Base-by-base conservation (phyloP, 2,888 invertebrate species). In the Trimorus sp. region DNA sequence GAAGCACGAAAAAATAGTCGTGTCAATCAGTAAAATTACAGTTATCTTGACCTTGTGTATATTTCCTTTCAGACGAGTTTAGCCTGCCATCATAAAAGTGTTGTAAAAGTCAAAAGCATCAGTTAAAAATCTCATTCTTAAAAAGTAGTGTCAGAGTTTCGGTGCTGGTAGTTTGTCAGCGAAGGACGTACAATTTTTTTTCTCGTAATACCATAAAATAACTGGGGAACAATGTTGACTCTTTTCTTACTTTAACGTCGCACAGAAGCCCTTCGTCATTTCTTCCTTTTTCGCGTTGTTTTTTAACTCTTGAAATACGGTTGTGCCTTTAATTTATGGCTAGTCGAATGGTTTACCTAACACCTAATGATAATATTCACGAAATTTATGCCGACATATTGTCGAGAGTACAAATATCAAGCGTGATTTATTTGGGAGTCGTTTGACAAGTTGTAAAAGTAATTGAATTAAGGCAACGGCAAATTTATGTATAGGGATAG, bases 91-190 rank as follows among this genome's bases (percentile, higher is more conserved):
- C 89, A 85, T 89, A 89, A 89, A 89, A 87, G 87, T 87, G 81
- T 85, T 85, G 87, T 88, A 86, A 87, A 88, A 87, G 85, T 87
- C 88, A 86, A 87, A 82, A 83, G 85, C 85, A 87, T 84, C 87
- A 88, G 87, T 87, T 88, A 85, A 86, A 87, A 89, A 66, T 65
- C 69, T 86, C 79, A 85, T 86, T 87, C 87, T 89, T 88, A 89
- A 89, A 90, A 87, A 86, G 65, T 83, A 62, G 56, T 69, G 62
- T 63, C 66, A 59, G 76, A 66, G 53, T 59, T 84, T 62, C 54
- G 51, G 63, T 38, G 75, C 79, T 77, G 71, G 83, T 68, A 77
- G 70, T 83, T 81, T 77, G 79, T 71, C 82, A 81, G 79, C 84
- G 84, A 82, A 81, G 75, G 75, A 74, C 84, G 71, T 66, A 82